Percentiles rank a stretch among this genome's conserved stretches.
Conservation (phyloP, 2,797 vertebrate species). For the Momotus momota region DNA sequence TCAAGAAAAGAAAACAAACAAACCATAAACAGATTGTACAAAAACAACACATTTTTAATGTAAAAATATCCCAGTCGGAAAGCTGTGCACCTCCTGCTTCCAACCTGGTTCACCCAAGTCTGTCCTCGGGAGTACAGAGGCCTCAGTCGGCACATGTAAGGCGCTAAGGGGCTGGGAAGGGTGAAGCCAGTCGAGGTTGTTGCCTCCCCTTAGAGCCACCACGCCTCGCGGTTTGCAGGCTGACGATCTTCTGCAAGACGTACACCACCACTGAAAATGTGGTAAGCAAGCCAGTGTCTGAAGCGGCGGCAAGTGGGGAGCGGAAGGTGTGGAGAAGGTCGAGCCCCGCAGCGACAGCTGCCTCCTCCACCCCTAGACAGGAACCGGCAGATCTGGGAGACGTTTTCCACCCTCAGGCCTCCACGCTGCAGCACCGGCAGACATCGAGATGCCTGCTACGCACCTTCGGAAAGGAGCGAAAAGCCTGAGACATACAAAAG, state of each 20-base stretch:
- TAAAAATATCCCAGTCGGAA: rapidly evolving
- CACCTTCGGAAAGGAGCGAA: background rate
- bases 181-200: rapidly evolving
- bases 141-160: rapidly evolving
- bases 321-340: too few relatives aligned
- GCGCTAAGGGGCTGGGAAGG: too few relatives aligned
- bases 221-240: background rate
- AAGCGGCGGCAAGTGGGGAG: too few relatives aligned
- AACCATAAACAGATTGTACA: background rate
- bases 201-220: background rate
- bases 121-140: too few relatives aligned
- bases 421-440: background rate
- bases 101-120: background rate
- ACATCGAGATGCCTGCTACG: rapidly evolving
- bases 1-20: too few relatives aligned
- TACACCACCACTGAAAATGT: rapidly evolving
- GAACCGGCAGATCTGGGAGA: rapidly evolving
- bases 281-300: rapidly evolving
- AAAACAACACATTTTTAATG: background rate
- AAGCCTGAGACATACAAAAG: rapidly evolving
- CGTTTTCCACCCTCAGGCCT: background rate
- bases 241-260: background rate
- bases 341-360: background rate
- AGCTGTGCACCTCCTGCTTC: background rate
- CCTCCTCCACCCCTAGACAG: too few relatives aligned